These are phyloP conservation scores for Aporophyla nigra DNA, from an alignment of 2,888 invertebrate genomes.

Conservation along the genomic window DNA sequence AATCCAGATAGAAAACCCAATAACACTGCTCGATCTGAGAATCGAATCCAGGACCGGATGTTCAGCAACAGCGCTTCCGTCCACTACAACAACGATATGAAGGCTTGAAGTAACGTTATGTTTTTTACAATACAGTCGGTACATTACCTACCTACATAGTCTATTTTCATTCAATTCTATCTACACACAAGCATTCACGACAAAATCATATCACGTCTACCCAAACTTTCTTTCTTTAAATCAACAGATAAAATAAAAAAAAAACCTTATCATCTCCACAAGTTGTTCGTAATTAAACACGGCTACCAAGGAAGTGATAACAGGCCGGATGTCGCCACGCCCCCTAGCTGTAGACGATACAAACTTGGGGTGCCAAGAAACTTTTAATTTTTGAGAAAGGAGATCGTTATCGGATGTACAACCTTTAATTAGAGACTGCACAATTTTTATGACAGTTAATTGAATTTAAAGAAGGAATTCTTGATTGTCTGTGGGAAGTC, in stretches of 20 bases:
- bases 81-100: too few species aligned
- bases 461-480: conserved; percentile 46
- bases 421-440: conserved; percentile 64
- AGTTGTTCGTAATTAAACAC: conserved; percentile 76
- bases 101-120: too few species aligned
- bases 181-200: conserved; percentile 24
- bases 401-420: conserved; percentile 59
- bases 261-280: conserved; percentile 71
- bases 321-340: conserved; percentile 76
- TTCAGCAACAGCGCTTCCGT: too few species aligned
- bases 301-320: conserved; percentile 78
- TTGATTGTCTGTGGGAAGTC: conserved; percentile 51
- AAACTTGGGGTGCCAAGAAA: conserved; percentile 57
- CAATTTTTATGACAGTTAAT: conserved; percentile 65
- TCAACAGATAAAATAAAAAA: conserved; percentile 67
- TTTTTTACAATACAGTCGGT: not conserved
- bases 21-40: too few species aligned
- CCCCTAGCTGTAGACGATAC: conserved; percentile 63
- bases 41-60: too few species aligned
- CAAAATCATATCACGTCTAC: conserved; percentile 52
- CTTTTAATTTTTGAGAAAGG: conserved; percentile 53
- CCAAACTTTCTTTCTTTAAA: conserved; percentile 67
- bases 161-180: not conserved
- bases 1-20: too few species aligned
- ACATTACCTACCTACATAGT: not conserved